Evolutionary conservation across 1,140 invertebrate species (phyloP), one percentile per base, ranked within the genome.

Genomic region (Coelopa frigida): DNA sequence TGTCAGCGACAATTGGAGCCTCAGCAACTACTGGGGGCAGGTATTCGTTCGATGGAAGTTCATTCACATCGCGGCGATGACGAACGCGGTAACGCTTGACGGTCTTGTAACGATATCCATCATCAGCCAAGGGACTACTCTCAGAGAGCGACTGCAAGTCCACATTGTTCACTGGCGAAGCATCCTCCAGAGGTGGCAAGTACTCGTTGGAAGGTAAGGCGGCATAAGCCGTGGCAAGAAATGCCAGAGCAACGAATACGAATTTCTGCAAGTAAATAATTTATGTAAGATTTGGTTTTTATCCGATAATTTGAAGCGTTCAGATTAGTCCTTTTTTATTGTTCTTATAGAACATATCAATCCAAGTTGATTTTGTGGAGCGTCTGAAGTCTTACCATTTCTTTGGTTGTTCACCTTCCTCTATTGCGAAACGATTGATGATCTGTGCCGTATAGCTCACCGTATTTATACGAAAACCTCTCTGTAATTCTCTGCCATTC

Each of bases 231-330:
- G 61, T 58, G 57, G 58, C 61, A 52, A 64, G 57, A 51, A 64
- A 58, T 57, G 61, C 61, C 41, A 63, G 59, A 32, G 55, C 56
- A 61, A 64, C 58, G 52, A 64, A 51, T 33, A 64, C 58, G 55
- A 63, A 56, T 61, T 64, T 64, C 61, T 64, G 56, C 24, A 57
- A 49, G 7, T 29, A 29, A 8, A n/a, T n/a, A n/a, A n/a, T 26
- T 4, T 21, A 15, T 32, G 23, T 32, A 20, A 4, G 22, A 20
- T 32, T 22, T 4, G 18, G 5, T 37, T 37, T 37, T 20, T 10
- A 4, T 18, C 35, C 4, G 24, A 4, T 22, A 39, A 39, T 39
- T 39, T 8, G 3, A 21, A 20, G 11, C 10, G n/a, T n/a, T n/a
- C n/a, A n/a, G n/a, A n/a, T n/a, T n/a, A n/a, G n/a, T n/a, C n/a